Conservation (phyloP, 2,113 vertebrate genomes). For the Chaetops frenatus region DNA sequence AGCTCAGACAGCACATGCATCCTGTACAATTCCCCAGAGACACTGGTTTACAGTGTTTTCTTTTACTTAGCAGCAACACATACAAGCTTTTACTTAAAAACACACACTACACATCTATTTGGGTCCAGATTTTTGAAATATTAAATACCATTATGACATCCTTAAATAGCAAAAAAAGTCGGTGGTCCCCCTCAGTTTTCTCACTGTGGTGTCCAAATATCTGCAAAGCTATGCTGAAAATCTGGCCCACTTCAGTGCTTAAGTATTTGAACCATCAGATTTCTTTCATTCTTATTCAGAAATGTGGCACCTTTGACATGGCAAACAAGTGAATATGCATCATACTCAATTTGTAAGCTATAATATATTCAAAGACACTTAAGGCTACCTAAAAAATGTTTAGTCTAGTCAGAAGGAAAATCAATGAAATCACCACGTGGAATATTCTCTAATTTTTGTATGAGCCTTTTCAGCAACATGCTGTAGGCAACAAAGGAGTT, state of each 20-base stretch:
- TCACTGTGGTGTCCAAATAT: not conserved
- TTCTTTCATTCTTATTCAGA: not conserved
- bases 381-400: not conserved
- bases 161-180: not conserved
- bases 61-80: not conserved
- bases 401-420: not conserved
- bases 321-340: not conserved
- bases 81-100: not conserved
- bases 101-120: not conserved
- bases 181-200: not conserved
- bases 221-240: not conserved
- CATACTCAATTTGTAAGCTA: not conserved
- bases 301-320: not conserved
- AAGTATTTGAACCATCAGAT: not conserved
- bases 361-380: not conserved
- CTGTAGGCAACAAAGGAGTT: not conserved
- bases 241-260: not conserved
- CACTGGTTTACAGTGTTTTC: not conserved
- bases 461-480: not conserved
- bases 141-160: not conserved
- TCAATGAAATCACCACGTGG: not conserved
- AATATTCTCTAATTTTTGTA: not conserved
- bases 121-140: not conserved
- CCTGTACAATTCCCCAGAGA: not conserved
- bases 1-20: not conserved